A percentile compares a stretch with the other conserved stretches of the same genome.
These are phyloP conservation scores for Ellobium chinense DNA, from an alignment of 2,888 invertebrate genomes.

Conservation along the genomic window DNA sequence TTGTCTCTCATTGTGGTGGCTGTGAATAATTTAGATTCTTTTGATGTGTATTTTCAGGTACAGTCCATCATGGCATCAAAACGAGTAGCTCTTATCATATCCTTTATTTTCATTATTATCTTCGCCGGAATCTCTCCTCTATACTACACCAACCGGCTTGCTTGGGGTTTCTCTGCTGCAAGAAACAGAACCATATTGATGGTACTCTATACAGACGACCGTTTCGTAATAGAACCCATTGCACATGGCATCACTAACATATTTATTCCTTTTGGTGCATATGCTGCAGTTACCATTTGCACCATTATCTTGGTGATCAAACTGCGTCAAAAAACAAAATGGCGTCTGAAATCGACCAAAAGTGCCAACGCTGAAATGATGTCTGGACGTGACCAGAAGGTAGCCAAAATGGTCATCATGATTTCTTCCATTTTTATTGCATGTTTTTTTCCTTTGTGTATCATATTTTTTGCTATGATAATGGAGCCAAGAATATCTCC, in stretches of 20 bases:
- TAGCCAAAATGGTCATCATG: conserved; percentile 2
- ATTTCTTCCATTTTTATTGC: not conserved
- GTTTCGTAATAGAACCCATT: not conserved
- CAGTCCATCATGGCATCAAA: not conserved
- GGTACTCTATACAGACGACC: not conserved
- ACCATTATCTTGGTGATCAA: not conserved
- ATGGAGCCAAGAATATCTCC: not conserved
- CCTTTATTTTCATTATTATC: not conserved
- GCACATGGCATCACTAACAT: not conserved
- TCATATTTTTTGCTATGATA: not conserved
- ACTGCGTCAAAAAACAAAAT: not conserved
- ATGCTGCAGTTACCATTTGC: not conserved
- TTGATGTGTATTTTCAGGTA: not conserved
- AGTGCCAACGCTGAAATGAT: not conserved
- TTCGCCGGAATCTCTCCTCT: not conserved
- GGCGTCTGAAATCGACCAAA: too few relatives aligned
- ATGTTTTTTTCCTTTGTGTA: not conserved
- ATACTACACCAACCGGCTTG: not conserved
- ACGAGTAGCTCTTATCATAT: not conserved
- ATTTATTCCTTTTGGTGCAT: not conserved
- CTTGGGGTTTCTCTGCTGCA: not conserved
- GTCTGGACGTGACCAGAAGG: not conserved
- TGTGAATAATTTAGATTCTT: not conserved
- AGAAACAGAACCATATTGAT: not conserved
- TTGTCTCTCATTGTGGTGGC: not conserved